phyloP scores from a whole-genome alignment of 2,888 invertebrate species.

The Napeogenes sylphis region DNA sequence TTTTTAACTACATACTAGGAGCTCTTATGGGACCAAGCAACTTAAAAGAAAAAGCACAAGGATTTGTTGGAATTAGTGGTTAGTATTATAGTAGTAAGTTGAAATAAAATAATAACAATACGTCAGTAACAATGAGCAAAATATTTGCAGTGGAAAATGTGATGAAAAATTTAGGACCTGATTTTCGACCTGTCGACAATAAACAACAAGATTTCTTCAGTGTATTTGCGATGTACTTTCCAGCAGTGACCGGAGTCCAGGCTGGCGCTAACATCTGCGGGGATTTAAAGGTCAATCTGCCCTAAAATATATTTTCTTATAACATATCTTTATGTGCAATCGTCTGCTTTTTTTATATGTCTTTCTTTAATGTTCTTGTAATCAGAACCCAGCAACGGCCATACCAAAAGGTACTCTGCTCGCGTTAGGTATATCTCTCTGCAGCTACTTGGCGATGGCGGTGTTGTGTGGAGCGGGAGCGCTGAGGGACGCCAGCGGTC shows the following conservation, averaged over 20 bases:
- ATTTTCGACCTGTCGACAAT: conserved; percentile 81
- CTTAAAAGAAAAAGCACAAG: conserved; percentile 74
- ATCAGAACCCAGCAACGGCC: conserved; percentile 86
- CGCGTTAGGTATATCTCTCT: conserved; percentile 88
- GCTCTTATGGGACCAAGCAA: conserved; percentile 83
- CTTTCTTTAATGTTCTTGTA: background rate
- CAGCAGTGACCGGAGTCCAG: conserved; percentile 96
- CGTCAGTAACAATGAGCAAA: background rate
- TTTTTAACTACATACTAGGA: conserved; percentile 90
- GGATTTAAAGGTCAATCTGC: conserved; percentile 91
- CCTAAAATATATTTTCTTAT: background rate
- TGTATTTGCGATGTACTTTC: conserved; percentile 96
- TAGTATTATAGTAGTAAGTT: conserved; percentile 44
- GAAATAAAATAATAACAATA: background rate
- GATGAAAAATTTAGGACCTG: conserved; percentile 78
- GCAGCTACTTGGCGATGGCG: conserved; percentile 85
- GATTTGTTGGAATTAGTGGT: conserved; percentile 90
- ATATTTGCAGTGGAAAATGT: conserved; percentile 76
- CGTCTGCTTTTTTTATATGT: too few relatives aligned
- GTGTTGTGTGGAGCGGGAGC: conserved; percentile 86
- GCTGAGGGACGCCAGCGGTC: conserved; percentile 44
- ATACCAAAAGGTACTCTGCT: conserved; percentile 94
- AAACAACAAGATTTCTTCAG: conserved; percentile 88
- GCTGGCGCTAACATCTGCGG: conserved; percentile 97
- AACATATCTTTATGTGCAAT: background rate